A percentile compares a stretch with the other conserved stretches of the same genome.
Conservation (phyloP, 2,113 vertebrate species). For the Gobiocypris rarus region DNA sequence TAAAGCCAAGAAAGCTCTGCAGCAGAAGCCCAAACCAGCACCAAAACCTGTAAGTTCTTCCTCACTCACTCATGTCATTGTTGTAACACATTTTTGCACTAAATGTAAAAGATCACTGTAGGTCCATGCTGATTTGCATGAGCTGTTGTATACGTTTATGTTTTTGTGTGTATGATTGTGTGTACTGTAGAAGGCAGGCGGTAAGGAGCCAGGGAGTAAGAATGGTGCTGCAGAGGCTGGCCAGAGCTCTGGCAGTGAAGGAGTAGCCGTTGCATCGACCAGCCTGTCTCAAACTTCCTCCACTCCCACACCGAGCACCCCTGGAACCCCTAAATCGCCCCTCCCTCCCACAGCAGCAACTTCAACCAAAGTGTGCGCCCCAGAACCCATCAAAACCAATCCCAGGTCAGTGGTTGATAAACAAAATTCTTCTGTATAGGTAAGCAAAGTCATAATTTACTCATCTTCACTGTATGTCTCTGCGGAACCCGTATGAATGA, state of each 20-base stretch:
- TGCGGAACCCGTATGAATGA: neutral
- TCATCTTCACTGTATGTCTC: neutral
- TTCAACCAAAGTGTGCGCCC: conserved; percentile 78
- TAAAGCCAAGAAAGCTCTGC: conserved; percentile 94
- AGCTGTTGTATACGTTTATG: neutral
- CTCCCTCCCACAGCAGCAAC: conserved; percentile 75
- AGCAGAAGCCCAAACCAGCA: conserved; percentile 94
- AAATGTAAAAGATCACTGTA: conserved; percentile 28
- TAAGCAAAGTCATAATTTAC: neutral
- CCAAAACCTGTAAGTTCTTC: conserved; percentile 85
- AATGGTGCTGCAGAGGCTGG: conserved; percentile 78
- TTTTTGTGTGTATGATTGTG: conserved; percentile 35
- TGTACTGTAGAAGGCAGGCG: conserved; percentile 82
- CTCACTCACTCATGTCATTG: neutral
- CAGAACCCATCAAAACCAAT: conserved; percentile 84
- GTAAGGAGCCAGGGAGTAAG: conserved; percentile 85
- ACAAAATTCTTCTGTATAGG: neutral
- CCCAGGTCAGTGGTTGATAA: conserved; percentile 72
- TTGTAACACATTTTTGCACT: neutral
- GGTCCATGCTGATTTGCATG: conserved; percentile 16
- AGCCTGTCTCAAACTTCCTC: conserved; percentile 81
- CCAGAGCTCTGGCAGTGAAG: conserved; percentile 71
- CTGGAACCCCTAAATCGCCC: conserved; percentile 86
- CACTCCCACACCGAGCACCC: conserved; percentile 74
- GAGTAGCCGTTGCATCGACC: conserved; percentile 71